These are phyloP conservation scores for Synanthedon tipuliformis DNA, from an alignment of 2,888 invertebrate species.

Conservation along the genomic window DNA sequence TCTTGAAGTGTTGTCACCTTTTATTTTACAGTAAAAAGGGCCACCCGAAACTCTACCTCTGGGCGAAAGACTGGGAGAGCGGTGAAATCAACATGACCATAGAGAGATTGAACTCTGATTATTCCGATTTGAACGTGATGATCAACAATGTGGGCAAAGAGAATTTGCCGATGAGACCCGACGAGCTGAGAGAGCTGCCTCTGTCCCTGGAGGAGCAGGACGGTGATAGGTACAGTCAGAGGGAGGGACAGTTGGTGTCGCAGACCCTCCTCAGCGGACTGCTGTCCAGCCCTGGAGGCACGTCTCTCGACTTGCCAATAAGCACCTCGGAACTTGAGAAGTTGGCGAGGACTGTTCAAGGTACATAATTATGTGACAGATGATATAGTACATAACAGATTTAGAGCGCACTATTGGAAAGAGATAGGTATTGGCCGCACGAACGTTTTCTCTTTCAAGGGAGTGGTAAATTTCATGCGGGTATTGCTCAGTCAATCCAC, in stretches of 20 bases:
- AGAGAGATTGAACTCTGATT: slow-evolving; percentile 49
- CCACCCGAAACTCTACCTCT: slow-evolving; percentile 87
- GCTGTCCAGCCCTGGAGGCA: slow-evolving; percentile 45
- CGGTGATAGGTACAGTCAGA: slow-evolving; percentile 2
- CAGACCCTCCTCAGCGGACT: slow-evolving; percentile 30
- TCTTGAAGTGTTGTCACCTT: slow-evolving; percentile 2
- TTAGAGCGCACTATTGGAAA: too few relatives aligned
- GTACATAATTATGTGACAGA: slow-evolving; percentile 18
- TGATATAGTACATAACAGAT: too few relatives aligned
- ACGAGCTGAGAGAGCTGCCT: slow-evolving; percentile 27
- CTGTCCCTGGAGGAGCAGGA: slow-evolving; percentile 21
- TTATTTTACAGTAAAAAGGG: slow-evolving; percentile 73
- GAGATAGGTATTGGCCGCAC: too few relatives aligned
- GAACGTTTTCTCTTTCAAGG: too few relatives aligned
- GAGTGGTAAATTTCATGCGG: too few relatives aligned
- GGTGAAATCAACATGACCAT: slow-evolving; percentile 37
- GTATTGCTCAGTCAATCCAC: too few relatives aligned
- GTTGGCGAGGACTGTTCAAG: slow-evolving; percentile 53
- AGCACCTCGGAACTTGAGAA: slow-evolving; percentile 51
- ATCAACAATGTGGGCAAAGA: slow-evolving; percentile 47
- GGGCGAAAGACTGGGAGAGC: slow-evolving; percentile 86
- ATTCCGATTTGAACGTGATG: slow-evolving; percentile 49
- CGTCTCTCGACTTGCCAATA: slow-evolving; percentile 49
- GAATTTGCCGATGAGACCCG: slow-evolving; percentile 38
- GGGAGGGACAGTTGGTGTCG: slow-evolving; percentile 17